These are phyloP conservation scores for Sycobia sp. DNA, from an alignment of 1,140 invertebrate genomes.

Conservation along the genomic window DNA sequence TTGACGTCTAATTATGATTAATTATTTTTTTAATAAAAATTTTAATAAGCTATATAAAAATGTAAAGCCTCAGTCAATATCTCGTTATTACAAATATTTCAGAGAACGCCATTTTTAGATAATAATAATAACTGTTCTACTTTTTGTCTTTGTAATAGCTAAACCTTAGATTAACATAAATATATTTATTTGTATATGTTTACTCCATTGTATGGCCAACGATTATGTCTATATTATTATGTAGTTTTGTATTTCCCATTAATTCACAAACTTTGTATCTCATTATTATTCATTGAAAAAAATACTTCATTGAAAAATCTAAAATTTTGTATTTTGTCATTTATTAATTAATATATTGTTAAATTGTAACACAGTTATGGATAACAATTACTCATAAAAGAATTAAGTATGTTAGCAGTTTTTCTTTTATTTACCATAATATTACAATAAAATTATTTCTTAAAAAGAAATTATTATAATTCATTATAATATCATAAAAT, in stretches of 20 bases:
- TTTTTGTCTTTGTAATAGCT: conserved; percentile 42
- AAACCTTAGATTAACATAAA: conserved; percentile 58
- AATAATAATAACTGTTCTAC: conserved; percentile 43
- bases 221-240: conserved; percentile 56
- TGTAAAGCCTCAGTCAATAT: neutral
- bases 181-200: conserved; percentile 56
- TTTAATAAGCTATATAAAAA: neutral
- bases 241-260: conserved; percentile 39
- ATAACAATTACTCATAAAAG: conserved; percentile 48
- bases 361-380: conserved; percentile 41
- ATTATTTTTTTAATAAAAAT: neutral
- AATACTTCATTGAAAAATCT: neutral
- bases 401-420: conserved; percentile 41
- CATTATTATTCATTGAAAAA: neutral
- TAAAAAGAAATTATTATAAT: conserved; percentile 46
- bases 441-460: conserved; percentile 38
- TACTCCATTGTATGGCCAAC: conserved; percentile 61
- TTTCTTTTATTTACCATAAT: conserved; percentile 8
- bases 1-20: neutral
- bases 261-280: conserved; percentile 35
- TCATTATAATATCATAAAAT: conserved; percentile 39
- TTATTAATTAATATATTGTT: neutral
- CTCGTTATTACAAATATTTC: conserved; percentile 35
- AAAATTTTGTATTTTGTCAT: neutral
- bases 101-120: conserved; percentile 48